Percentiles rank a stretch among this genome's conserved stretches.
Evolutionary conservation across 2,113 vertebrate species (phyloP).

Genomic region (Pachycephala philippinensis): DNA sequence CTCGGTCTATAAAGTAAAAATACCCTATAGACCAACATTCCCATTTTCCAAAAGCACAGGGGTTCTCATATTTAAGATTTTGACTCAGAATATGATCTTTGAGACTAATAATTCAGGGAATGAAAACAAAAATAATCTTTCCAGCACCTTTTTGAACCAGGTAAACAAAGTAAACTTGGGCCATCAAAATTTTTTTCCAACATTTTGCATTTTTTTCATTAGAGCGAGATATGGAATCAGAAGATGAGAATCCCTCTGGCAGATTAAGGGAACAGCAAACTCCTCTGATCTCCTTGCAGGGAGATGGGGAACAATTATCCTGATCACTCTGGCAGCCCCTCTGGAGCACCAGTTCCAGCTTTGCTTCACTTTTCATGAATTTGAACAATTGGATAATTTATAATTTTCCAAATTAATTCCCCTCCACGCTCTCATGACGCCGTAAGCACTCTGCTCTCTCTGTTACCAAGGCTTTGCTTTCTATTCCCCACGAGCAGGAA

Average conservation of each 20-base stretch:
- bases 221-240: neutral
- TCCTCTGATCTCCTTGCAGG: neutral
- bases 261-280: neutral
- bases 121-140: neutral
- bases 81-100: neutral
- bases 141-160: neutral
- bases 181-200: neutral
- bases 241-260: neutral
- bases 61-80: neutral
- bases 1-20: neutral
- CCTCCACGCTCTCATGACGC: neutral
- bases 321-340: neutral
- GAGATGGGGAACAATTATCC: neutral
- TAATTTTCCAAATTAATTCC: neutral
- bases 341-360: neutral
- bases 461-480: neutral
- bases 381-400: neutral
- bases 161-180: neutral
- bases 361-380: neutral
- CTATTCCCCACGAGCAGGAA: neutral
- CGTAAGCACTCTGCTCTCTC: neutral
- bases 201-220: neutral
- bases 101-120: neutral
- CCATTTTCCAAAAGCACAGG: neutral
- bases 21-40: neutral